Conservation (phyloP, 2,888 invertebrate genomes). For the Graphium colonna region DNA sequence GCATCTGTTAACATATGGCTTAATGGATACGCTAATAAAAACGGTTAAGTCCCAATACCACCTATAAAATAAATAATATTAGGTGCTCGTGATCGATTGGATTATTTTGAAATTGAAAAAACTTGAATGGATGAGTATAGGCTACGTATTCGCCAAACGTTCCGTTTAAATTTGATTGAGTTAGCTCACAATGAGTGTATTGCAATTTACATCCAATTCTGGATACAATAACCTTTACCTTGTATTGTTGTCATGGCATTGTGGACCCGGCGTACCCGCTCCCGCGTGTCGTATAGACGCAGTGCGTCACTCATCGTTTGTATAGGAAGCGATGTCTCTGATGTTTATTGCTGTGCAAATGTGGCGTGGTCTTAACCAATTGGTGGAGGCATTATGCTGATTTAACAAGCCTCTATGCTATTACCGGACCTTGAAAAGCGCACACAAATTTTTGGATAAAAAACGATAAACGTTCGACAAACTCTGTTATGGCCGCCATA, state of each 20-base stretch:
- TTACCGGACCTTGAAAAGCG: neutral
- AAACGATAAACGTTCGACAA: slow-evolving; percentile 1
- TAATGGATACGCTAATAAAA: no score
- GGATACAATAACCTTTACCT: slow-evolving; percentile 71
- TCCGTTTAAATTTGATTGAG: slow-evolving; percentile 21
- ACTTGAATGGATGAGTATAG: neutral
- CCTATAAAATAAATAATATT: no score
- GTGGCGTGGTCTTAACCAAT: neutral
- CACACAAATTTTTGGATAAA: neutral
- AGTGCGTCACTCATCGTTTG: slow-evolving; percentile 40
- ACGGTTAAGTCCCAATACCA: no score
- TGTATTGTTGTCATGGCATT: slow-evolving; percentile 53
- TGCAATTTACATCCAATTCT: slow-evolving; percentile 53
- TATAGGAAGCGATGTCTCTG: slow-evolving; percentile 35
- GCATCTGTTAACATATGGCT: no score
- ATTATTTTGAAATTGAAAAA: neutral
- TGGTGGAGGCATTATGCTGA: slow-evolving; percentile 3
- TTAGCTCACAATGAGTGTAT: slow-evolving; percentile 33
- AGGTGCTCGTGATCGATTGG: neutral
- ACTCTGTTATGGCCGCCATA: neutral
- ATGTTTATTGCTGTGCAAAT: slow-evolving; percentile 16
- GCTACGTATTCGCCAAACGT: slow-evolving; percentile 10
- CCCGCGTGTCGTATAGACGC: slow-evolving; percentile 27
- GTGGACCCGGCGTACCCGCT: slow-evolving; percentile 33
- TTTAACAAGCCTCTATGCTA: neutral